Conservation (phyloP, 1,140 invertebrate genomes). For the Trichogramma pretiosum region DNA sequence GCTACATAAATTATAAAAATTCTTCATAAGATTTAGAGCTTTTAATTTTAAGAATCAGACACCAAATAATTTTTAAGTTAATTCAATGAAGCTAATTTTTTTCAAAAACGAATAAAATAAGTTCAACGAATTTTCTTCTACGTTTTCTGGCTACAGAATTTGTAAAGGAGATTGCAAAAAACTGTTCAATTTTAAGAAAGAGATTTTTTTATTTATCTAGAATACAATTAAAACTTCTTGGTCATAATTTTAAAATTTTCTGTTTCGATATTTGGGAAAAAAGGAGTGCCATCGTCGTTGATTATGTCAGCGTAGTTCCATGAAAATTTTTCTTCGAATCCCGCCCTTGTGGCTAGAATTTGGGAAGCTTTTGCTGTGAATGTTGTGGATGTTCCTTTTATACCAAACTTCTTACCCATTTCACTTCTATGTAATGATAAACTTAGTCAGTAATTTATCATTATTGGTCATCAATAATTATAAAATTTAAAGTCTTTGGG, state of each 20-base stretch:
- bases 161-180: neutral
- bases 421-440: no score
- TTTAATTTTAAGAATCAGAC: no score
- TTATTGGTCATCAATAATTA: no score
- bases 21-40: no score
- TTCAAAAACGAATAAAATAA: no score
- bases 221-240: slow-evolving; percentile 8
- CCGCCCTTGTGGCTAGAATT: slow-evolving; percentile 18
- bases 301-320: slow-evolving; percentile 16
- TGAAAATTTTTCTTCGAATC: slow-evolving; percentile 14
- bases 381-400: slow-evolving; percentile 18
- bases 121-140: no score
- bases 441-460: no score
- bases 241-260: slow-evolving; percentile 21
- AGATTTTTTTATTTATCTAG: slow-evolving; percentile 5
- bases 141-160: neutral
- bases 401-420: slow-evolving; percentile 19
- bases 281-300: slow-evolving; percentile 18
- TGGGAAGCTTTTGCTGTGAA: slow-evolving; percentile 25
- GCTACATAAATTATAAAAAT: no score
- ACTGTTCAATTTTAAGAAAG: neutral
- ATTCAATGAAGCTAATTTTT: no score
- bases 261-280: slow-evolving; percentile 19
- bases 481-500: no score
- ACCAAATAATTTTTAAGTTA: no score